These are phyloP conservation scores for Leucopsar rothschildi DNA, from an alignment of 2,113 vertebrate species.

Conservation along the genomic window DNA sequence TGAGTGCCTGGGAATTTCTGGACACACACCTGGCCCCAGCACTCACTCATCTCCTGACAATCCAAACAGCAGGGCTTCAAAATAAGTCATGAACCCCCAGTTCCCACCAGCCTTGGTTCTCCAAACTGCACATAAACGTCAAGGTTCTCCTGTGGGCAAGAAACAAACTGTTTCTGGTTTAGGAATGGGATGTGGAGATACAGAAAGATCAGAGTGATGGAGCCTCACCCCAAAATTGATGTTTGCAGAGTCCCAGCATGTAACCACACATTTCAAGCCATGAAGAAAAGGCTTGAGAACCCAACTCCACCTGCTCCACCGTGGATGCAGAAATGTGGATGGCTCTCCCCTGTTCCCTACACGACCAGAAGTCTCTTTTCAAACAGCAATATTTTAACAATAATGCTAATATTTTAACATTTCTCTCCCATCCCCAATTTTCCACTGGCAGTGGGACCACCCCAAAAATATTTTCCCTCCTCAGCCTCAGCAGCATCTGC, in stretches of 20 bases:
- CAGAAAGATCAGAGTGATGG: neutral
- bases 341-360: neutral
- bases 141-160: neutral
- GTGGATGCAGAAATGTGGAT: accelerated
- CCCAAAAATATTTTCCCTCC: constrained; percentile 15
- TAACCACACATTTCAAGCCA: neutral
- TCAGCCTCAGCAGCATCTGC: neutral
- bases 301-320: neutral
- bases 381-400: neutral
- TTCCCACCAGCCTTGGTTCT: neutral
- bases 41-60: neutral
- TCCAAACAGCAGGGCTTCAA: neutral
- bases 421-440: neutral
- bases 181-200: neutral
- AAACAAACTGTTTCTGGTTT: neutral
- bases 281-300: accelerated
- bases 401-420: neutral
- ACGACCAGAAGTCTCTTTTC: neutral
- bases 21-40: neutral
- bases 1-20: neutral
- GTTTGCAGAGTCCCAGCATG: accelerated
- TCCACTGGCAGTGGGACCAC: neutral
- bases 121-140: neutral
- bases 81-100: accelerated
- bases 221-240: neutral